Conservation (phyloP, 1,140 invertebrate species). For the Hydropsyche tenuis region DNA sequence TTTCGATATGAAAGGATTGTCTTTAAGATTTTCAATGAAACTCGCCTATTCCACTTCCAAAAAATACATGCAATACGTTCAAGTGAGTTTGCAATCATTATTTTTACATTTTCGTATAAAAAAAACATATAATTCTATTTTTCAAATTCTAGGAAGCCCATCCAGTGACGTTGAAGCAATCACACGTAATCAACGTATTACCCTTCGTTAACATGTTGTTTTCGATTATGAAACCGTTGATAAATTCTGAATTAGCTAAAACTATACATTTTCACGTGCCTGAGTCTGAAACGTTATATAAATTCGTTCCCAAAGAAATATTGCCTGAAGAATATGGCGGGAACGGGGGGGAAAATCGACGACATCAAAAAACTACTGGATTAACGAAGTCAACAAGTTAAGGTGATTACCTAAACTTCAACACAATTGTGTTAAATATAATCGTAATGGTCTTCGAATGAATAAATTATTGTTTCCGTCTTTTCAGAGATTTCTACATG, state of each 20-base stretch:
- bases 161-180: constrained; percentile 74
- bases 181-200: constrained; percentile 74
- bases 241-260: constrained; percentile 69
- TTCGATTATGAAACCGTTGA: constrained; percentile 68
- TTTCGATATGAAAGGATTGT: constrained; percentile 71
- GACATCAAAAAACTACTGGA: constrained; percentile 64
- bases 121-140: too few relatives aligned
- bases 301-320: constrained; percentile 67
- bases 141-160: constrained; percentile 79
- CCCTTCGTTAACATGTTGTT: constrained; percentile 69
- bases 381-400: constrained; percentile 55
- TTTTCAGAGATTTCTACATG: constrained; percentile 46
- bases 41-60: constrained; percentile 68
- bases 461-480: too few relatives aligned
- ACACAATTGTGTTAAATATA: not conserved
- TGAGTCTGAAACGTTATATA: constrained; percentile 65
- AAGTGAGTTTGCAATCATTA: too few relatives aligned
- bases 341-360: constrained; percentile 62
- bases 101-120: too few relatives aligned
- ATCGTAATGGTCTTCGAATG: too few relatives aligned
- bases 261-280: constrained; percentile 68
- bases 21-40: constrained; percentile 68
- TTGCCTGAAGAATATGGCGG: constrained; percentile 73
- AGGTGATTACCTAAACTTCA: constrained; percentile 25
- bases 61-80: constrained; percentile 73